Base-by-base conservation (phyloP, 2,888 invertebrate genomes). In the Eupithecia centaureata region DNA sequence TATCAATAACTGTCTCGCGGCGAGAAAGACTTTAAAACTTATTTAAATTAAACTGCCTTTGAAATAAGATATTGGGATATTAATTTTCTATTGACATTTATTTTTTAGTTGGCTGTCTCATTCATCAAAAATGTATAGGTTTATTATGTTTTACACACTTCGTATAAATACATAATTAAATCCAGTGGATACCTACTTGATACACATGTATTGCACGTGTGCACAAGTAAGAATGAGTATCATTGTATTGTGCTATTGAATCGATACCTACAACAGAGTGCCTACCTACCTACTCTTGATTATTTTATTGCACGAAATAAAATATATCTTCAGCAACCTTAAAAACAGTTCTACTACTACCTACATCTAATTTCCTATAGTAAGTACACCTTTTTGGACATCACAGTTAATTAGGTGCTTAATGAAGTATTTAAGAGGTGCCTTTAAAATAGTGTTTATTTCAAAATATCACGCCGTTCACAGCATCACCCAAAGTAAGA, bases 1-100 rank as follows among this genome's bases (percentile, higher is more conserved):
- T 67, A 61, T 62, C 68, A 13, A 67, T 70, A 69, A 70, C 66
- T 69, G 69, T 73, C 69, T 67, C 52, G 30, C 15, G 22, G 59
- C 52, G 60, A 67, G 58, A 59, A 61, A 30, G 25, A 38, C 56
- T 51, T 33, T 57, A 13, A 18, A 30, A 30, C 5, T n/a, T 28
- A n/a, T 15, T 1, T 54, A n/a, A 47, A 7, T 56, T 61, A 35
- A 47, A 61, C 42, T 59, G 38, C 60, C 35, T 47, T 61, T 58
- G 65, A 63, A 56, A 65, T 70, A 52, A 67, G 70, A 72, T 64
- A 66, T 68, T 61, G 38, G 27, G 18, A 68, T 42, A 60, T 58
- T 27, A 47, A 52, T 33, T 61, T 35, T 32, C 42, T 56, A 58
- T 54, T 27, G 25, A 54, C 32, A 51, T 64, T 70, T 65, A 63